Evolutionary conservation across 1,140 invertebrate genomes (phyloP).

Genomic region (Drosophila lowei): DNA sequence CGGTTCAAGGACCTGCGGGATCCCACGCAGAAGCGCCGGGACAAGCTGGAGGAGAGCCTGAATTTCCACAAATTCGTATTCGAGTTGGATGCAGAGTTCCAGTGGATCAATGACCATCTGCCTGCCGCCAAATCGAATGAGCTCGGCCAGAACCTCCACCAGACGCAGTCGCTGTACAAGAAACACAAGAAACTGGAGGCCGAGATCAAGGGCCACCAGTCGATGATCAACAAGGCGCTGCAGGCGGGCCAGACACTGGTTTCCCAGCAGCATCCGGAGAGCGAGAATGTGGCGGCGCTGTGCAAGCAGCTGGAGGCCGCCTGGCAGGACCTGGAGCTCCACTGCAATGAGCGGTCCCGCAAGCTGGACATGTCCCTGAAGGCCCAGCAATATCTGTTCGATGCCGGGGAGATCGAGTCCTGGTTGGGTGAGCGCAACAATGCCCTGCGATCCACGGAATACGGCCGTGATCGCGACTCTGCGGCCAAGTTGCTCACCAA

Average conservation of each 20-base stretch:
- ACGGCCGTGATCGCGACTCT: conserved; percentile 93
- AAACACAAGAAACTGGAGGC: conserved; percentile 96
- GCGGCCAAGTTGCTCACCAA: conserved; percentile 95
- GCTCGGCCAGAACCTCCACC: conserved; percentile 92
- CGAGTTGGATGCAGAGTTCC: conserved; percentile 95
- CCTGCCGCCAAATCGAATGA: conserved; percentile 90
- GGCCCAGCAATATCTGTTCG: conserved; percentile 95
- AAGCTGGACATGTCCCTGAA: conserved; percentile 93
- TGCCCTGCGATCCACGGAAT: conserved; percentile 91
- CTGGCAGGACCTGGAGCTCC: conserved; percentile 89
- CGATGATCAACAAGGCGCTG: conserved; percentile 92
- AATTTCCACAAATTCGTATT: conserved; percentile 95
- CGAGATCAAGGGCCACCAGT: conserved; percentile 92
- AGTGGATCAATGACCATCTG: conserved; percentile 97
- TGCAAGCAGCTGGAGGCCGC: conserved; percentile 87
- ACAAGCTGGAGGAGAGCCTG: conserved; percentile 92
- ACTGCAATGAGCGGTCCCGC: conserved; percentile 88
- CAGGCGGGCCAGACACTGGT: conserved; percentile 88
- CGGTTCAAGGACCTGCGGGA: conserved; percentile 86
- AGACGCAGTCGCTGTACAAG: conserved; percentile 95
- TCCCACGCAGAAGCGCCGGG: conserved; percentile 87
- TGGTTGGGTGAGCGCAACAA: conserved; percentile 96
- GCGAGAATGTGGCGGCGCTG: conserved; percentile 87
- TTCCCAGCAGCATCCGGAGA: conserved; percentile 90
- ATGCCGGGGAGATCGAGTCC: conserved; percentile 95